Base-by-base conservation (phyloP, 2,113 vertebrate species). In the Tetraodon nigroviridis region DNA sequence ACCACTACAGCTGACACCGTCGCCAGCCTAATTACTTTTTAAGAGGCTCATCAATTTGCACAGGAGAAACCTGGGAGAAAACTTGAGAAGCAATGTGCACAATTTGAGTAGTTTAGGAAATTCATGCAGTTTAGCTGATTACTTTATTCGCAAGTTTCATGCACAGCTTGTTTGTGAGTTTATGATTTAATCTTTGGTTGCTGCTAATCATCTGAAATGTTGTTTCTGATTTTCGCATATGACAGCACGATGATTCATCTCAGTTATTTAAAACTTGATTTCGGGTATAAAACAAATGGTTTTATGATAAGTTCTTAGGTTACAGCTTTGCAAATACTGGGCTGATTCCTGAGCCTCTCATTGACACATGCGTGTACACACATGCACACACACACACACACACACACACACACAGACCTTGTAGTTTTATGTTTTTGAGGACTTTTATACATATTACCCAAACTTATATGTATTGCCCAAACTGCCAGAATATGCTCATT, bases 21-120 rank as follows among this genome's bases (percentile, higher is more conserved):
- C 63, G 76, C 73, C 29, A 40, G 69, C 76, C 83, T 86, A 82
- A 89, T 86, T 81, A 84, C 81, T 80, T 87, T 86, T 87, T 84
- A 87, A 86, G 79, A 67, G 75, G 74, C 78, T 75, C 87, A 82
- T 89, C 79, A 83, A 80, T 87, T 68, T 73, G 76, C 47, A 70
- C 75, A 12, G 72, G 67, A 67, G 68, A 44, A 79, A 78, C 66
- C 62, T 69, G 61, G 47, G 51, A 49, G 56, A 52, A 53, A 72
- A 61, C 49, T 73, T 70, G 20, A 57, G 55, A 8, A 37, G 68
- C 59, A 51, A 67, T 45, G 1, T 55, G 17, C 49, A 69, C 59
- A 69, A 61, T 69, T 37, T 22, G 48, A 66, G 55, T 27, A 61
- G 41, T 72, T 75, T 22, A 55, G 58, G 64, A 73, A 62, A 55